Conservation (phyloP, 2,888 invertebrate species). For the Hyppa rectilinea region DNA sequence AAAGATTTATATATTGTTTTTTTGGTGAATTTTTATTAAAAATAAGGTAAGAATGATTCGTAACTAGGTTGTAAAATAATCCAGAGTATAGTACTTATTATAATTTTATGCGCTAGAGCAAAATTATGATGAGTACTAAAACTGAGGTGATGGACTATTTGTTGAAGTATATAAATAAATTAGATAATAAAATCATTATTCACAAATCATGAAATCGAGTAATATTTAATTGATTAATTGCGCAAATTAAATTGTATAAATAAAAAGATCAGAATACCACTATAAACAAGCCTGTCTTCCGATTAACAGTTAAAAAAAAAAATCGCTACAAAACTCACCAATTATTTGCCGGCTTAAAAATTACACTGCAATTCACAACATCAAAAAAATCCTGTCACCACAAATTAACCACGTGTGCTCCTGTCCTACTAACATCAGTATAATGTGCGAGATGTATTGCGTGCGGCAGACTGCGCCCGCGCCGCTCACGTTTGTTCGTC, state of each 20-base stretch:
- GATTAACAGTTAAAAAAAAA: not conserved
- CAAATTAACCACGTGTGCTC: constrained; percentile 48
- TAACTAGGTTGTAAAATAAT: not conserved
- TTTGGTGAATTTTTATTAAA: not conserved
- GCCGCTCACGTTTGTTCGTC: constrained; percentile 69
- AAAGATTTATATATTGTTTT: not conserved
- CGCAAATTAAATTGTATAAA: not conserved
- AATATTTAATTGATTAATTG: not conserved
- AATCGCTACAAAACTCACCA: constrained; percentile 39
- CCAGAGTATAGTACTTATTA: not conserved
- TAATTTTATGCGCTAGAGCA: too few species aligned
- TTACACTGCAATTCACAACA: constrained; percentile 53
- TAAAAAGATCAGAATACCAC: not conserved
- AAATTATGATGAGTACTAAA: too few species aligned
- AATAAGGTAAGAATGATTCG: not conserved
- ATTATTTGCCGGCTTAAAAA: constrained; percentile 22
- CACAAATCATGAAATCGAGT: not conserved
- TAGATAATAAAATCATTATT: too few species aligned
- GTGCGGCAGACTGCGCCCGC: constrained; percentile 40
- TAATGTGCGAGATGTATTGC: constrained; percentile 49
- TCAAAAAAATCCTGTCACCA: constrained; percentile 42
- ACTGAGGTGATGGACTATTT: not conserved
- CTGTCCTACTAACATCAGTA: constrained; percentile 48
- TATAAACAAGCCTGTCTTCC: not conserved
- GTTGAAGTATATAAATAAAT: too few species aligned